Percentiles rank a stretch among this genome's conserved stretches.
These are phyloP conservation scores for Oncorhynchus masou DNA, from an alignment of 2,113 vertebrate genomes.

Conservation along the genomic window DNA sequence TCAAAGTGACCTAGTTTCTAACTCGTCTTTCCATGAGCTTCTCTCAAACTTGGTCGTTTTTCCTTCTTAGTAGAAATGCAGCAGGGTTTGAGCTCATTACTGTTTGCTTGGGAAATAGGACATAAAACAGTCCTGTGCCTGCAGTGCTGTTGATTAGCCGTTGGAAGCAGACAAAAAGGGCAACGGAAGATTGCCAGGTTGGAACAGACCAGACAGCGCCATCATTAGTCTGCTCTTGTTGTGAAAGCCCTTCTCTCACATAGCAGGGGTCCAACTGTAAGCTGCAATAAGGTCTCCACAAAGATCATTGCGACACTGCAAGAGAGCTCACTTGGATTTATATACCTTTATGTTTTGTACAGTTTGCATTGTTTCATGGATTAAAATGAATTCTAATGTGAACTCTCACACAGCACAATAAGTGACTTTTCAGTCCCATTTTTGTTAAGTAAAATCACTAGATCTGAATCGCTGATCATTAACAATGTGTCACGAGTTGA, in stretches of 20 bases:
- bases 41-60: slow-evolving; percentile 40
- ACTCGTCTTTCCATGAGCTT: slow-evolving; percentile 42
- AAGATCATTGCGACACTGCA: neutral
- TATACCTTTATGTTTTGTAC: neutral
- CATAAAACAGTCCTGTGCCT: slow-evolving; percentile 31
- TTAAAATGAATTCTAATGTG: neutral
- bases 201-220: neutral
- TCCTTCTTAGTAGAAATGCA: slow-evolving; percentile 36
- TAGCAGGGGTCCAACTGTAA: neutral
- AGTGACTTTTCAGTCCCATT: too few relatives aligned
- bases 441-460: too few relatives aligned
- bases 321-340: neutral
- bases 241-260: slow-evolving; percentile 33
- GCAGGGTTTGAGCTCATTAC: slow-evolving; percentile 51
- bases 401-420: neutral
- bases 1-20: slow-evolving; percentile 69
- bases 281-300: neutral
- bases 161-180: slow-evolving; percentile 25
- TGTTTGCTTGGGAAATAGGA: slow-evolving; percentile 38
- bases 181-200: neutral
- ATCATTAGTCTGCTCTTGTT: slow-evolving; percentile 17
- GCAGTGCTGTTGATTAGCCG: slow-evolving; percentile 36
- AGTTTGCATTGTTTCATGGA: neutral
- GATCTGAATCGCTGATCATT: too few relatives aligned
- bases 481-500: too few relatives aligned